Evolutionary conservation across 1,140 invertebrate genomes (phyloP).

Genomic region (Bombus vancouverensis): DNA sequence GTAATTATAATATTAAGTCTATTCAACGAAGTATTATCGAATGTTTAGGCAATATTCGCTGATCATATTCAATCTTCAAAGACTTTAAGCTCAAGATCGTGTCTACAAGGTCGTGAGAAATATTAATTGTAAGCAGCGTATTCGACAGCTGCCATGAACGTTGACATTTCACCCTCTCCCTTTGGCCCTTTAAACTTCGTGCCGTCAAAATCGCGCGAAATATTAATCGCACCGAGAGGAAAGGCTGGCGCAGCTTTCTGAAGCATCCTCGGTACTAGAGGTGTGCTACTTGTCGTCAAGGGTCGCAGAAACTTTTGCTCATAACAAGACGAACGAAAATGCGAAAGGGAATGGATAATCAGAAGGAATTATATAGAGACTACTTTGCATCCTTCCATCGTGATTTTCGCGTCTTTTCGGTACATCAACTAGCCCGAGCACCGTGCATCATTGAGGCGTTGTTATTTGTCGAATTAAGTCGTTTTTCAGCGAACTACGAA

Average conservation of each 20-base stretch:
- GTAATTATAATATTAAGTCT: too few species aligned
- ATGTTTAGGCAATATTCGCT: too few species aligned
- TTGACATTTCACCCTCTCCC: neutral
- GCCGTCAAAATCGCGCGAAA: slow-evolving; percentile 1
- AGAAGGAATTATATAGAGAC: slow-evolving; percentile 48
- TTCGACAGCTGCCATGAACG: neutral
- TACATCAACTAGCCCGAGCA: neutral
- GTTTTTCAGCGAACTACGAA: neutral
- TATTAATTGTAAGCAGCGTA: too few species aligned
- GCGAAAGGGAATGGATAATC: slow-evolving; percentile 55
- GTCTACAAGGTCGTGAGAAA: too few species aligned
- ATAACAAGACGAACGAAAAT: slow-evolving; percentile 43
- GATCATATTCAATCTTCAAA: too few species aligned
- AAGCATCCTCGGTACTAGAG: slow-evolving; percentile 25
- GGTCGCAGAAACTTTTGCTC: slow-evolving; percentile 27
- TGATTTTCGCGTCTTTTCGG: neutral
- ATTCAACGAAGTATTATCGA: too few species aligned
- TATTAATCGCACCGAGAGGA: slow-evolving; percentile 42
- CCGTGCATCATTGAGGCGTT: neutral
- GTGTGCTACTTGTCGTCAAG: neutral
- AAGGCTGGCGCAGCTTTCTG: neutral
- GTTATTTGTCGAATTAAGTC: neutral
- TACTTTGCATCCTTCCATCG: neutral
- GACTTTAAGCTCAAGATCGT: too few species aligned
- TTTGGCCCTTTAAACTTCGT: neutral